Evolutionary conservation across 30 jellyfish, hydroid and myxozoan species (phyloP).

Genomic region (Turritopsis dohrnii): DNA sequence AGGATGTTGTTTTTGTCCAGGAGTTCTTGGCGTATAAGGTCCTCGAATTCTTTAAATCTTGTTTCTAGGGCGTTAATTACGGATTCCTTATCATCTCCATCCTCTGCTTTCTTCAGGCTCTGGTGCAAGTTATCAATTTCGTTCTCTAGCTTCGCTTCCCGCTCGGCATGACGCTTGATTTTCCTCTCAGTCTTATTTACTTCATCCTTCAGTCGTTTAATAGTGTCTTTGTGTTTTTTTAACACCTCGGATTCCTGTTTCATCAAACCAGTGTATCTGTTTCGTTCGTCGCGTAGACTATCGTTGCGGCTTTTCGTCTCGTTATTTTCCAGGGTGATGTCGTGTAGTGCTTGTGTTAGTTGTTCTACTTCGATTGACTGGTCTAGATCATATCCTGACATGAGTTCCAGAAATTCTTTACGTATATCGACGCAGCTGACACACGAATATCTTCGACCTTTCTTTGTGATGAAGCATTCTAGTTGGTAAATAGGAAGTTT

Average conservation of each 20-base stretch:
- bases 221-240: not conserved
- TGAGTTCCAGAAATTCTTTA: not conserved
- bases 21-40: no score
- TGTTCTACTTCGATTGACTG: not conserved
- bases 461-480: not conserved
- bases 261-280: not conserved
- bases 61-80: no score
- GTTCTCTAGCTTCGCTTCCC: not conserved
- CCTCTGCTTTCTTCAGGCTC: not conserved
- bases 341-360: not conserved
- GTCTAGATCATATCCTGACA: not conserved
- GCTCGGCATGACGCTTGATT: not conserved
- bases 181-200: not conserved
- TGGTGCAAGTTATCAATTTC: not conserved
- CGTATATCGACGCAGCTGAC: not conserved
- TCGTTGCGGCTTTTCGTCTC: not conserved
- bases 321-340: not conserved
- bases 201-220: not conserved
- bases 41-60: no score
- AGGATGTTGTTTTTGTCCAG: no score
- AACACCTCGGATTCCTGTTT: not conserved
- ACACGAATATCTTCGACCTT: not conserved
- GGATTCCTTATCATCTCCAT: no score
- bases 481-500: not conserved
- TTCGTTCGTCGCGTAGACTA: not conserved